Base-by-base conservation (phyloP, 1,140 invertebrate species). In the Zaprionus lachaisei region DNA sequence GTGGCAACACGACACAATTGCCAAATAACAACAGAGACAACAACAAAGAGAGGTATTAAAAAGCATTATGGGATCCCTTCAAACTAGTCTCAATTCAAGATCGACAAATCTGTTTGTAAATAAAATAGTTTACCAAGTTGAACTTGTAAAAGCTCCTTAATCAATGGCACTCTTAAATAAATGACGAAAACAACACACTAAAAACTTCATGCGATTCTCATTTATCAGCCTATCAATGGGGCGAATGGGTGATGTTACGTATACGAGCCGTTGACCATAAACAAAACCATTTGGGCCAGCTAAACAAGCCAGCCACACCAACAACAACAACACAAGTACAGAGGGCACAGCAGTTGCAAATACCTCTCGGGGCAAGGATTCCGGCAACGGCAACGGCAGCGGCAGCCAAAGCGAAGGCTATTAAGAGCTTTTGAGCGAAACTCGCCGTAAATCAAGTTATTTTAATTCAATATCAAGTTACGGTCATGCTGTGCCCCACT, bases 401-500 rank as follows among this genome's bases (percentile, higher is more conserved):
- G 12, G 14, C 24, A 31, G 26, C 24, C 6, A 31, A 15, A 58
- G 56, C 28, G 55, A 71, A 64, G 62, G 58, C 38, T 49, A 47
- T 77, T 77, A 72, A 77, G 61, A 67, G 63, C 69, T 66, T 66
- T 77, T 67, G 70, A 55, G 54, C 67, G 17, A 61, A 73, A 72
- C 22, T 62, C 62, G 70, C 38, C 62, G 74, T 77, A 77, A 77
- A 72, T 72, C 74, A 77, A 72, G 68, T 72, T 69, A 66, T 62
- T 72, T 77, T 66, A 67, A 77, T 77, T 77, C 74, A 77, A 77
- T 77, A 77, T 72, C 70, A 67, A 77, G 70, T 77, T 62, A 38
- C 15, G 22, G 22, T 37, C 57, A 24, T 14, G 51, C 41, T 44
- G 34, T 34, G 26, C n/a, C 24, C 9, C n/a, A n/a, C n/a, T n/a